Base-by-base conservation (phyloP, 2,888 invertebrate genomes). In the Pseudococcus longispinus region DNA sequence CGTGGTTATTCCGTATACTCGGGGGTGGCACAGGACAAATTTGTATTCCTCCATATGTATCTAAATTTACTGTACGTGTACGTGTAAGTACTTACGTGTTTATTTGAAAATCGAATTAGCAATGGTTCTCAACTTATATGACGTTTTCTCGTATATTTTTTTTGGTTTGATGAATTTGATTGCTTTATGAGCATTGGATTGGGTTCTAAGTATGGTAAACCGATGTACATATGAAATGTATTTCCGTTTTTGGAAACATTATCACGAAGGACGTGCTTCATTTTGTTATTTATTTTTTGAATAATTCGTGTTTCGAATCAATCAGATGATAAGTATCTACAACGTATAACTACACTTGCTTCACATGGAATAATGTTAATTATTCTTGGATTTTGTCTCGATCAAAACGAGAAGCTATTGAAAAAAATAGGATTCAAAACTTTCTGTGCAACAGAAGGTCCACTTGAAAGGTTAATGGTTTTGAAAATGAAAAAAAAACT, bases 91-190 rank as follows among this genome's bases (percentile, higher is more conserved):
- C 51, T 15, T 18, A 51, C 5, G 51, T 2, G 51, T 29, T 70
- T 70, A 70, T 70, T 29, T 70, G 70, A 70, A 70, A 29, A 70
- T 32, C 15, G 29, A 70, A 70, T 70, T 70, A 29, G 70, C 70
- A 70, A 70, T 70, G 29, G 29, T 70, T 70, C 70, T 70, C 70
- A 70, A 70, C 70, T 18, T 29, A 15, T 8, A 23, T 11, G 15
- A 23, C 20, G 23, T 60, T 60, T 60, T 11, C 23, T 20, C 8
- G 0, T 23, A n/a, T n/a, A 3, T 46, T 11, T 46, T 9, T 46
- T 46, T 9, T 46, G 46, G n/a, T 65, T 60, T 65, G 65, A 65
- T 65, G 13, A 26, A 65, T 60, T n/a, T 9, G 20, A 26, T 65
- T 51, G 65, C 60, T 60, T 26, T 4, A 1, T n/a, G 15, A 8